Base-by-base conservation (phyloP, 2,888 invertebrate species). In the Cerceris ruficornis region DNA sequence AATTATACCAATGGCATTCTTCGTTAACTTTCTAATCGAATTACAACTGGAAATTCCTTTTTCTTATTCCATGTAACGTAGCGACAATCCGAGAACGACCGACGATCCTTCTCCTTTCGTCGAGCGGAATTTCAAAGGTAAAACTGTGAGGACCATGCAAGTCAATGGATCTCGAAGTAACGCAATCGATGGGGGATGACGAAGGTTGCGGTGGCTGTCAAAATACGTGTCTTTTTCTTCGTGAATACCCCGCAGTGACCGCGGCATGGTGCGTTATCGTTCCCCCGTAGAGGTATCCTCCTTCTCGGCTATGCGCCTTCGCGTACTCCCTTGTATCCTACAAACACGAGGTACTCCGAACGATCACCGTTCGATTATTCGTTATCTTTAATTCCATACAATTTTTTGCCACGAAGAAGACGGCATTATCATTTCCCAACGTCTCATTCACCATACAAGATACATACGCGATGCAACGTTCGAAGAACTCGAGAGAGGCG, bases 191-290 rank as follows among this genome's bases (percentile, higher is more conserved):
- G 69, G 67, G 66, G 75, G 80, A 88, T 88, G 88, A 89, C 86
- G 88, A 88, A 87, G 89, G 86, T 87, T 87, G 80, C 86, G 64
- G 82, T 50, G 75, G 71, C 86, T 90, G 90, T 90, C 90, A 90
- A 90, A 90, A 90, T 89, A 90, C 85, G 72, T 69, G 78, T 77
- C 80, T 85, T 71, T 78, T 79, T 82, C 83, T 88, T 74, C 78
- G 59, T 74, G 77, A 69, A 83, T 84, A 73, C 84, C 90, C 89
- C 77, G 89, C 78, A 75, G 90, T 64, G 89, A 84, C 83, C 76
- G 84, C 82, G 85, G 83, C 84, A 84, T 84, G 82, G 84, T 81
- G 80, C 83, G 80, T 87, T 86, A 86, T 81, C 84, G 81, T 85
- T 75, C 69, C 43, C 52, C 60, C 73, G 42, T 13, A 13, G 59